Conservation (phyloP, 2,888 invertebrate genomes). For the Amaurobius ferox region DNA sequence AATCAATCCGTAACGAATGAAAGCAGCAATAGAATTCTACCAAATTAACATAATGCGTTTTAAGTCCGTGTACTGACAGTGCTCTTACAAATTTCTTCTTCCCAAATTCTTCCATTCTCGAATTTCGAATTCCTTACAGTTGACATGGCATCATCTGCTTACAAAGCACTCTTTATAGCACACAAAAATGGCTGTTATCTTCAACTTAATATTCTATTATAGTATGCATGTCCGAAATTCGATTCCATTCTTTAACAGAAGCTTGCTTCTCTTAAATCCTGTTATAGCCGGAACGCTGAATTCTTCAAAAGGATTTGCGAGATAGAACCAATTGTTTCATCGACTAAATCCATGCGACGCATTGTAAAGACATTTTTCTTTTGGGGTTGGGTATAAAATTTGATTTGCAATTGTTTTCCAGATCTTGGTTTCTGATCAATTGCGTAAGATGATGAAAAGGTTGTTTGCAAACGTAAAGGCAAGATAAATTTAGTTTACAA, state of each 20-base stretch:
- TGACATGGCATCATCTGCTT: slow-evolving; percentile 7
- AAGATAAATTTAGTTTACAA: no score
- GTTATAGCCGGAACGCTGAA: slow-evolving; percentile 55
- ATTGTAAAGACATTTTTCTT: not conserved
- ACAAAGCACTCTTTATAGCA: not conserved
- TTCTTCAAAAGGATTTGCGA: slow-evolving; percentile 25
- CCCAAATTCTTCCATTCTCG: slow-evolving; percentile 7
- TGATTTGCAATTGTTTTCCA: no score
- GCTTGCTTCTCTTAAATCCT: slow-evolving; percentile 50
- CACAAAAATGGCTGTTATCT: slow-evolving; percentile 19
- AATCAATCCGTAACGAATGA: no score
- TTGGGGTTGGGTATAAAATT: no score
- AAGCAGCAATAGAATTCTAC: not conserved
- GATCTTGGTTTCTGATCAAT: no score
- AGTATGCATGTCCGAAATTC: slow-evolving; percentile 53
- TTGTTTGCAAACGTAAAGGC: no score
- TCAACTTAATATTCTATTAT: slow-evolving; percentile 67
- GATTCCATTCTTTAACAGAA: slow-evolving; percentile 57
- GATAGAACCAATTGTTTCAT: slow-evolving; percentile 20
- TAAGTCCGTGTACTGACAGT: not conserved
- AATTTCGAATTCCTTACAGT: slow-evolving; percentile 15
- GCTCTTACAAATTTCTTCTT: not conserved
- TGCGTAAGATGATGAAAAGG: no score
- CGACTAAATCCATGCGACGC: not conserved
- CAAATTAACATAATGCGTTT: not conserved